Percentiles rank a stretch among this genome's conserved stretches.
Conservation (phyloP, 2,797 vertebrate species). For the Syngnathus acus region DNA sequence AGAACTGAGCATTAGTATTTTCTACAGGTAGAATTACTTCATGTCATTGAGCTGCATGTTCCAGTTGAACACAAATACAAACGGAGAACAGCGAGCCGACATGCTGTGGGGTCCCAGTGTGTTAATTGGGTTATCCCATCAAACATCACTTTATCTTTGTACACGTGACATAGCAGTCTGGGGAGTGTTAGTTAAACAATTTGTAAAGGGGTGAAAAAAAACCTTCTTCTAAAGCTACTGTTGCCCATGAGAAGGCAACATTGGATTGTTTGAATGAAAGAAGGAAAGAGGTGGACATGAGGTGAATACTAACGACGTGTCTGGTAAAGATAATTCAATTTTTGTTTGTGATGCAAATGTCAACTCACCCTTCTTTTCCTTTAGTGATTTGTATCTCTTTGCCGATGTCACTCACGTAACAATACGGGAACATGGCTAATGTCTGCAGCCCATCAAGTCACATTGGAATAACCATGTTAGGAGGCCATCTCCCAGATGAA, state of each 20-base stretch:
- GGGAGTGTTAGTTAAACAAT: slow-evolving; percentile 43
- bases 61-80: background rate
- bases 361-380: background rate
- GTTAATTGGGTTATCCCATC: slow-evolving; percentile 36
- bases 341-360: background rate
- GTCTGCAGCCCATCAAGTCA: slow-evolving; percentile 33
- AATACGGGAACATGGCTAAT: slow-evolving; percentile 16
- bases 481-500: slow-evolving; percentile 17
- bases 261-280: slow-evolving; percentile 6
- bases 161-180: slow-evolving; percentile 38
- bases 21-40: background rate
- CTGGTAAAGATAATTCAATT: background rate
- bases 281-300: slow-evolving; percentile 6
- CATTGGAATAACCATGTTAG: slow-evolving; percentile 13
- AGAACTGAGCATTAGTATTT: background rate
- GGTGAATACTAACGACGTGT: slow-evolving; percentile 8
- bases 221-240: slow-evolving; percentile 28
- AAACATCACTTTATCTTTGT: slow-evolving; percentile 45
- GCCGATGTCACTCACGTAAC: slow-evolving; percentile 21
- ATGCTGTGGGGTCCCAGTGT: background rate
- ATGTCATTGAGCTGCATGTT: background rate
- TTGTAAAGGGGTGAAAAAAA: slow-evolving; percentile 23
- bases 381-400: slow-evolving; percentile 13
- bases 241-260: slow-evolving; percentile 19
- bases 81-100: background rate